A percentile compares a stretch with the other conserved stretches of the same genome.
These are phyloP conservation scores for Stenurella melanura DNA, from an alignment of 2,888 invertebrate species.

Conservation along the genomic window DNA sequence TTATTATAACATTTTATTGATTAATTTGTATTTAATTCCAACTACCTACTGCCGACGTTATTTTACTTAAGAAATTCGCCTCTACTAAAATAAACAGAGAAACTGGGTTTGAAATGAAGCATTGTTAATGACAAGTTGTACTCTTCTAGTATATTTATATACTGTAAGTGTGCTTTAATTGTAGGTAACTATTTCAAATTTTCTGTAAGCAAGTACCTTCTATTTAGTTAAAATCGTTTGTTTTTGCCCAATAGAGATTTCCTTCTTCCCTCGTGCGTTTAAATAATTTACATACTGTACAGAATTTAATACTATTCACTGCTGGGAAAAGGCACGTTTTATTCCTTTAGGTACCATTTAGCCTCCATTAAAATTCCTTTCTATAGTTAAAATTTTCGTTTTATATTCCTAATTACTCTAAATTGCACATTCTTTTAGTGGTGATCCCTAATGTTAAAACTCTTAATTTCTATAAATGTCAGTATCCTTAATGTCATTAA, in stretches of 20 bases:
- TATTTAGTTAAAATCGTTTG: slow-evolving; percentile 25
- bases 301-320: slow-evolving; percentile 8
- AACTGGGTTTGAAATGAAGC: too few relatives aligned
- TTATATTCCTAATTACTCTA: not conserved
- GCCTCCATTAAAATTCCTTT: not conserved
- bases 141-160: too few relatives aligned
- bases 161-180: too few relatives aligned
- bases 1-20: too few relatives aligned
- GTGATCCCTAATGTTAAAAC: not conserved
- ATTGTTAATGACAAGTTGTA: too few relatives aligned
- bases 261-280: not conserved
- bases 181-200: too few relatives aligned
- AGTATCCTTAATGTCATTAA: not conserved
- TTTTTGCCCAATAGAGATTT: not conserved
- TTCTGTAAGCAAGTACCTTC: too few relatives aligned
- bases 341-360: not conserved
- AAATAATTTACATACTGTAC: not conserved
- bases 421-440: not conserved
- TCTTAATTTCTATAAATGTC: not conserved
- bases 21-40: too few relatives aligned
- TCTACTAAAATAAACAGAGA: too few relatives aligned
- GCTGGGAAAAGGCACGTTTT: not conserved
- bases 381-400: not conserved
- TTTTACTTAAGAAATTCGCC: too few relatives aligned
- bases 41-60: too few relatives aligned